Evolutionary conservation across 2,888 invertebrate genomes (phyloP).

Genomic region (Torymus texanus): DNA sequence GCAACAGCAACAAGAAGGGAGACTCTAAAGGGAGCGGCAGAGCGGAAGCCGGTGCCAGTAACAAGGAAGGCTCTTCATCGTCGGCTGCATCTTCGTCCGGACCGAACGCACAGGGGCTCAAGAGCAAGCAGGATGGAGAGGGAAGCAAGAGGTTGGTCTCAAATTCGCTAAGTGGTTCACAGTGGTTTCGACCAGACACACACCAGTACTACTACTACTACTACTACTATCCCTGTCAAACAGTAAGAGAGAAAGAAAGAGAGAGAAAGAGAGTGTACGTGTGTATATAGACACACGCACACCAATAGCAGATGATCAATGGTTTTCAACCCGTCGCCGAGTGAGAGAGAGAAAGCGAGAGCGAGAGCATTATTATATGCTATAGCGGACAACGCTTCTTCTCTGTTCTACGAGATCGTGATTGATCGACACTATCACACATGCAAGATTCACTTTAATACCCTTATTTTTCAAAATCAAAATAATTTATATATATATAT

Average conservation of each 20-base stretch:
- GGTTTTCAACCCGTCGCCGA: slow-evolving; percentile 52
- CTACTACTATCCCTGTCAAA: too few relatives aligned
- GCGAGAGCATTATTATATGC: slow-evolving; percentile 41
- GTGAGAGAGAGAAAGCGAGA: too few relatives aligned
- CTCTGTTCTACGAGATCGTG: slow-evolving; percentile 57
- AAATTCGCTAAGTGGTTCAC: slow-evolving; percentile 69
- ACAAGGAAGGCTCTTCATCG: slow-evolving; percentile 66
- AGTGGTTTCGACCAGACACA: slow-evolving; percentile 53
- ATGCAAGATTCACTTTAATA: slow-evolving; percentile 71
- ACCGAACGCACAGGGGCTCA: slow-evolving; percentile 76
- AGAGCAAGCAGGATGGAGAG: slow-evolving; percentile 78
- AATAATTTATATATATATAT: slow-evolving; percentile 28
- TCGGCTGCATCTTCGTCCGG: slow-evolving; percentile 56
- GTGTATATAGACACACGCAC: too few relatives aligned
- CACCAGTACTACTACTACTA: too few relatives aligned
- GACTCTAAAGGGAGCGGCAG: slow-evolving; percentile 74
- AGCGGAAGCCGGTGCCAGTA: slow-evolving; percentile 69
- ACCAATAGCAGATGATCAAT: slow-evolving; percentile 65
- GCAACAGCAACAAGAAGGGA: slow-evolving; percentile 68
- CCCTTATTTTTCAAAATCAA: slow-evolving; percentile 56
- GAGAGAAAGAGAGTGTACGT: too few relatives aligned
- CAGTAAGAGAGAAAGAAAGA: too few relatives aligned
- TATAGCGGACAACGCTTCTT: slow-evolving; percentile 47
- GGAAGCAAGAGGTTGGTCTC: slow-evolving; percentile 79
- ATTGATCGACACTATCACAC: slow-evolving; percentile 66